Evolutionary conservation across 2,797 vertebrate genomes (phyloP), one percentile per base, ranked within the genome.

Genomic region (Lophius americanus): DNA sequence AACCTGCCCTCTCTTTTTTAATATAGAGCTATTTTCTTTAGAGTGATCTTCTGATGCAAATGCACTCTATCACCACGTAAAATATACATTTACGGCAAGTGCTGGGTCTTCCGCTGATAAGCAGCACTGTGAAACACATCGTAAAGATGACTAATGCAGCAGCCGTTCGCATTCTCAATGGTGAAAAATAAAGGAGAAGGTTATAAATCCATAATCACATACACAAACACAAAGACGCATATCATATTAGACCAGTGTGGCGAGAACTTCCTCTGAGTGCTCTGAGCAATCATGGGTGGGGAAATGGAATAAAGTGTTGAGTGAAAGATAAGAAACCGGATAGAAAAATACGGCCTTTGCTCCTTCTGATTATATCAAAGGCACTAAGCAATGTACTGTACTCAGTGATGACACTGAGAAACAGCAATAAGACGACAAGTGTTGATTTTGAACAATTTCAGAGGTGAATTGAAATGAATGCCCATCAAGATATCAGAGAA

Each of bases 61-160:
- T 77, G 82, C 81, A 79, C 76, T 89, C 83, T 51, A 88, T 85
- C 85, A 82, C 68, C 68, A 74, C 46, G 82, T 90, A 89, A 91
- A 90, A 89, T 79, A 78, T 83, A 85, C 87, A 85, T 90, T 90
- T 81, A 82, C 78, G 56, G 11, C 73, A 70, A 86, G 83, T 60
- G 41, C 69, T 0, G 51, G 70, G 56, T 68, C 49, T 78, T 79
- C 72, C 80, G 60, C 68, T 44, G 8, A 81, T 72, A 75, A 77
- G 80, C 76, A 63, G 69, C 39, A 67, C 81, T 78, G 83, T 89
- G 88, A 90, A 91, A 87, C 62, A 64, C 50, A 63, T 85, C 78
- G 74, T 92, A 90, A 92, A 92, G 84, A 86, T 91, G 92, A 85
- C 78, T 85, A 77, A 92, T 83, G 86, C 75, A 10, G 54, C 74